Evolutionary conservation across 2,113 vertebrate species (phyloP), one percentile per base, ranked within the genome.

Genomic region (Dasyurus viverrinus): DNA sequence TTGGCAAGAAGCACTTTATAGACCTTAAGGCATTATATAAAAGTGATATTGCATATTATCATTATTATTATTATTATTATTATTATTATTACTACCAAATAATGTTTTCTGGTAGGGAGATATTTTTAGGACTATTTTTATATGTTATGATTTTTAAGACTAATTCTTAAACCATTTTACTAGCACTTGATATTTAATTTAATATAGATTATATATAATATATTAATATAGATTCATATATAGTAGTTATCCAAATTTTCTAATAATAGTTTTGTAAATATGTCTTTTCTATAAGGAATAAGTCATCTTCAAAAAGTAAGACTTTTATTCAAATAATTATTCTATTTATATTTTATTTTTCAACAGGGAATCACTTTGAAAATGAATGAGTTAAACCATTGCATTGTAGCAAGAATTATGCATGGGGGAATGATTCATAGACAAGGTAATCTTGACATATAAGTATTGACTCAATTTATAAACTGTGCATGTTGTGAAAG

Each of bases 371-470:
- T 99, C 97, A 99, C 99, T 93, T 99, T 99, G 98, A 99, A 99
- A 99, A 99, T 99, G 99, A 99, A 99, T 96, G 99, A 99, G 92
- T 98, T 99, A 93, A 99, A 99, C 98, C 99, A 99, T 95, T 99
- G 99, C 98, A 99, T 99, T 96, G 99, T 99, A 94, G 99, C 99
- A 54, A 99, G 99, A 98, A 99, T 99, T 98, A 99, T 99, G 99
- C 99, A 99, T 0, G 99, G 99, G 60, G 99, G 99, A 97, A 99
- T 99, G 99, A 99, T 99, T 98, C 99, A 99, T 97, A 99, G 99
- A 98, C 99, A 99, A 99, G 99, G 99, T 99, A 99, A 97, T 97
- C 46, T 94, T 68, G 46, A 91, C 48, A 96, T 53, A 47, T 91
- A 76, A 95, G 30, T 95, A n/a, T 50, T 94, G 95, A 22, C 54